These are phyloP conservation scores for Cryptomyrus ogoouensis DNA, from an alignment of 2,113 vertebrate genomes.

Conservation along the genomic window DNA sequence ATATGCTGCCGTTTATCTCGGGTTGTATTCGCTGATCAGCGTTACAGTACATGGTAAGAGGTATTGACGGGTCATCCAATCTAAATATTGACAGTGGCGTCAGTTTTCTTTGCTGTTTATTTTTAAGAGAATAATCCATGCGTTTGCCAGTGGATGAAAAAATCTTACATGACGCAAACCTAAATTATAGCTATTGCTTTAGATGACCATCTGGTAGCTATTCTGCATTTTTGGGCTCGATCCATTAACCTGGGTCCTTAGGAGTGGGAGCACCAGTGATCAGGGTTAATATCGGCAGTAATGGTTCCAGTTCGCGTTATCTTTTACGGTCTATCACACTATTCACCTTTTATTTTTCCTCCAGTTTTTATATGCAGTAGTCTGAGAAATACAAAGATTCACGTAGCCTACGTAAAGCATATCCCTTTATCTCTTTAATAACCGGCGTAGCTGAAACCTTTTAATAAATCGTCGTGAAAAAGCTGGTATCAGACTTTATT, in stretches of 20 bases:
- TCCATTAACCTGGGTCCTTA: background rate
- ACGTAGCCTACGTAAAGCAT: background rate
- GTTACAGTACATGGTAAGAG: background rate
- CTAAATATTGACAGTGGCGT: background rate
- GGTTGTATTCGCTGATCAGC: background rate
- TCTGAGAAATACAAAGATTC: background rate
- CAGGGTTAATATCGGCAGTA: background rate
- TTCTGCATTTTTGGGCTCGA: background rate
- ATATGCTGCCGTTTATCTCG: background rate
- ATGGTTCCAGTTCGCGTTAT: background rate
- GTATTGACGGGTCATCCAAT: background rate
- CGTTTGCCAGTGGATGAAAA: background rate
- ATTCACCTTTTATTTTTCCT: background rate
- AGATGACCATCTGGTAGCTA: background rate
- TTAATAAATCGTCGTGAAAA: background rate
- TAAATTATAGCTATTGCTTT: background rate
- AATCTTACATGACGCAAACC: background rate
- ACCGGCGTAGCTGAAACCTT: background rate
- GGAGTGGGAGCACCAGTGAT: background rate
- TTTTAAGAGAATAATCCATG: background rate
- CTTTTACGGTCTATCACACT: background rate
- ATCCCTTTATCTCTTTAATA: background rate
- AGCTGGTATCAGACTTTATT: background rate
- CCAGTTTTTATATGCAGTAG: background rate
- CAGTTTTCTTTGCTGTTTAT: background rate